phyloP scores from a whole-genome alignment of 92 coral and sea anemone genomes.

The Heliopora coerulea region DNA sequence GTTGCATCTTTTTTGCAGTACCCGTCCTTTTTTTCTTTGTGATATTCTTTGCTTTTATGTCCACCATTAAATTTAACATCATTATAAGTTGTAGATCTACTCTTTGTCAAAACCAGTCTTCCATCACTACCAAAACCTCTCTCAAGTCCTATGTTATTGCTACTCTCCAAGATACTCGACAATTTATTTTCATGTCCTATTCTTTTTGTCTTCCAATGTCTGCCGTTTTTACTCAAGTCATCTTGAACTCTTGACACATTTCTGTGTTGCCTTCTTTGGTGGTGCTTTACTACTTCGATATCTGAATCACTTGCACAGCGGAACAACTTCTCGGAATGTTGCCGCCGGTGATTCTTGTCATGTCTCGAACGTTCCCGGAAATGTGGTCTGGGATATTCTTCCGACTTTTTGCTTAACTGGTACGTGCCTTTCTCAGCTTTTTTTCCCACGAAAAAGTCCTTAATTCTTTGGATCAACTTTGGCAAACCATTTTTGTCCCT shows the following conservation, averaged over 20 bases:
- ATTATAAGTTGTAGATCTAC: slow-evolving; percentile 41
- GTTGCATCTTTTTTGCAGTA: background rate
- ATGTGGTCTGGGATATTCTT: background rate
- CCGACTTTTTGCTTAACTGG: background rate
- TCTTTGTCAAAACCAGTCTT: slow-evolving; percentile 47
- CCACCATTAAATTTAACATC: slow-evolving; percentile 3
- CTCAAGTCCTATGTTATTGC: slow-evolving; percentile 46
- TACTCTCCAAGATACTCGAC: slow-evolving; percentile 37
- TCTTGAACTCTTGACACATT: slow-evolving; percentile 4
- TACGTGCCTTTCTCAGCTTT: background rate
- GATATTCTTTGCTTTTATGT: slow-evolving; percentile 4
- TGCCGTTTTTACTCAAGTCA: background rate
- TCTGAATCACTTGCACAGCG: slow-evolving; percentile 92
- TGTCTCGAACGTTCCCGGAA: background rate
- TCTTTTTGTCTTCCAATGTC: slow-evolving; percentile 34
- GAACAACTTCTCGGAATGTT: slow-evolving; percentile 53
- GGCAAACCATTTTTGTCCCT: slow-evolving; percentile 21
- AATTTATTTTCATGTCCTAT: background rate
- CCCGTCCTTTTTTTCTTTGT: background rate
- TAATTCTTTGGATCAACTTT: slow-evolving; percentile 29
- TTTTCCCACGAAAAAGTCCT: slow-evolving; percentile 35
- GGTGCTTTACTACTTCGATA: slow-evolving; percentile 34
- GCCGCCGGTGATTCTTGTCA: background rate
- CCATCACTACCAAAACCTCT: slow-evolving; percentile 52
- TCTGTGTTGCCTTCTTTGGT: slow-evolving; percentile 4